Evolutionary conservation across 2,113 vertebrate genomes (phyloP), one percentile per base, ranked within the genome.

Genomic region (Elephantulus edwardii): DNA sequence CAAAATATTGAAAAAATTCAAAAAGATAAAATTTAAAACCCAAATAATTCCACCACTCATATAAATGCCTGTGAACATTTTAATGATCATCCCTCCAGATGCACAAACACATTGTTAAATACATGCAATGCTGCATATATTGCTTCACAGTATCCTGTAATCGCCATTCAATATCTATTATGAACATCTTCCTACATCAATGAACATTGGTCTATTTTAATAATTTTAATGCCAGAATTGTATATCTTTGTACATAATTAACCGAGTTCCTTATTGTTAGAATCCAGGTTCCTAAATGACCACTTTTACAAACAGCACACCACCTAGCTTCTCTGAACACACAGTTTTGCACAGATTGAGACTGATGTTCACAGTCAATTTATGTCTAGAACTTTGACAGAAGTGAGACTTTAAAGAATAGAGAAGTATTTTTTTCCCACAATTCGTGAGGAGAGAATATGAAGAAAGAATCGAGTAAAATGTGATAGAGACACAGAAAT

Each of bases 21-120:
- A 87, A 82, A 78, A 71, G 12, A 58, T 5, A 48, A 80, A 89
- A 89, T 72, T 81, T 33, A 91, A 83, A 83, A 80, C 46, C 24
- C 44, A 75, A 5, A 83, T 83, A 88, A 83, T 64, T 20, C 50
- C 5, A 86, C n/a, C 14, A 72, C 16, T 44, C 46, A 89, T 74
- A 89, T 89, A 12, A 85, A 80, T n/a, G 68, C 76, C 30, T 66
- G 3, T 66, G 22, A 86, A 87, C 22, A 86, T 52, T 72, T 84
- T 89, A 77, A 72, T 58, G 17, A 24, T 22, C 26, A 89, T 68
- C 62, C 14, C 87, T 46, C 46, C 28, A 84, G 16, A 26, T 17
- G 40, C 46, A 79, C 58, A n/a, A 35, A 60, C 24, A 83, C 42
- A 52, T 64, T 33, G 4, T 64, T 38, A 91, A 85, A 84, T 14